These are phyloP conservation scores for Nemotelus pantherinus DNA, from an alignment of 2,888 invertebrate species.

Conservation along the genomic window DNA sequence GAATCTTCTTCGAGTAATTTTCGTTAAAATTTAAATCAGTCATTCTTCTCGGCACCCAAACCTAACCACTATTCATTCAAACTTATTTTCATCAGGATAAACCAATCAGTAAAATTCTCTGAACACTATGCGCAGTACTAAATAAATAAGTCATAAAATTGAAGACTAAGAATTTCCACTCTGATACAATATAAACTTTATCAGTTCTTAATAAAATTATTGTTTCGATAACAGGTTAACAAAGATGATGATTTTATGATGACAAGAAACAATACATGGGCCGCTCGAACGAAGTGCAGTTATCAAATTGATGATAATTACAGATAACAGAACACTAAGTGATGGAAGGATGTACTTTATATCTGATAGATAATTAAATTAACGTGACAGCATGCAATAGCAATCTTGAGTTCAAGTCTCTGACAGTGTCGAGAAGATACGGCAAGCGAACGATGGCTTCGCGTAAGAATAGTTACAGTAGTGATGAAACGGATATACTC, in stretches of 20 bases:
- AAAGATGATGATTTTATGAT: constrained; percentile 9
- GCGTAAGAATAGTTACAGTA: constrained; percentile 32
- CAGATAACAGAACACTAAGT: constrained; percentile 28
- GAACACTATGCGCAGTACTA: too few relatives aligned
- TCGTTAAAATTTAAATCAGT: too few relatives aligned
- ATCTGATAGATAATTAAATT: constrained; percentile 40
- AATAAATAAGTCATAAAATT: too few relatives aligned
- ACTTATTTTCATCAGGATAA: too few relatives aligned
- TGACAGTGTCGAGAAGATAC: background rate
- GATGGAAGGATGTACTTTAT: constrained; percentile 32
- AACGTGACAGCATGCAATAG: constrained; percentile 1
- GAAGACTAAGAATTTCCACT: too few relatives aligned
- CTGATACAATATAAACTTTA: too few relatives aligned
- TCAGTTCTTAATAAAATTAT: too few relatives aligned
- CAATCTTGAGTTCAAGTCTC: background rate
- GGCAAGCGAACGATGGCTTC: constrained; percentile 10
- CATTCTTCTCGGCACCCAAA: too few relatives aligned
- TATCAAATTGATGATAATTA: constrained; percentile 26
- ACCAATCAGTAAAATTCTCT: too few relatives aligned
- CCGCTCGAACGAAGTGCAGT: background rate
- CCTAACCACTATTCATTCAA: too few relatives aligned
- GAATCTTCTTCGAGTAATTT: too few relatives aligned
- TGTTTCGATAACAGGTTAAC: too few relatives aligned
- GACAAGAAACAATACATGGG: background rate
- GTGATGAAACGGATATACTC: constrained; percentile 36